Evolutionary conservation across 2,797 vertebrate genomes (phyloP).

Genomic region (Rhynchotus rufescens): DNA sequence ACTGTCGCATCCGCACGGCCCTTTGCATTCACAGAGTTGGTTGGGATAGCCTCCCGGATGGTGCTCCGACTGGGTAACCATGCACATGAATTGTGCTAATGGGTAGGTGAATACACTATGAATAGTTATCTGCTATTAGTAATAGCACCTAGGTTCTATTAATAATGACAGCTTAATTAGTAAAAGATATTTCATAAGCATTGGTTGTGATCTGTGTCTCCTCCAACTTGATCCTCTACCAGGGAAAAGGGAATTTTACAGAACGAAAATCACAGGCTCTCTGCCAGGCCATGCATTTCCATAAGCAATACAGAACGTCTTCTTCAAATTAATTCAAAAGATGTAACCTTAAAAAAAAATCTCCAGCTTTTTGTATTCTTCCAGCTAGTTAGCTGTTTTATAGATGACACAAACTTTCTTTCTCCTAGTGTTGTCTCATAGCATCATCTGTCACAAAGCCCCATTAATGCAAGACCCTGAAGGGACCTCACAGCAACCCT

Average conservation of each 20-base stretch:
- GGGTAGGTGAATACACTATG: not conserved
- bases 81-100: not conserved
- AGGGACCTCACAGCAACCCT: not conserved
- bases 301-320: not conserved
- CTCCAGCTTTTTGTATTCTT: not conserved
- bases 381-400: not conserved
- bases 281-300: not conserved
- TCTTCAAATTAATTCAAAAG: constrained; percentile 7
- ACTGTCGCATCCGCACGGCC: not conserved
- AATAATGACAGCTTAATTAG: not conserved
- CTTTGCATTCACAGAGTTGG: not conserved
- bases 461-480: not conserved
- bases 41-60: not conserved
- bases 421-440: not conserved
- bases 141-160: not conserved
- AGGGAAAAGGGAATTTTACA: not conserved
- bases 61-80: rapidly evolving
- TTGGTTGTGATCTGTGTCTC: not conserved
- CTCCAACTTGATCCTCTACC: not conserved
- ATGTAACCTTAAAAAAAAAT: not conserved
- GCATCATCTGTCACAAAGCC: not conserved
- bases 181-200: not conserved
- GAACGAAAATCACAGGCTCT: not conserved
- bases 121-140: not conserved
- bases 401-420: not conserved